Conservation (phyloP, 2,888 invertebrate species). For the Brachylomia viminalis region DNA sequence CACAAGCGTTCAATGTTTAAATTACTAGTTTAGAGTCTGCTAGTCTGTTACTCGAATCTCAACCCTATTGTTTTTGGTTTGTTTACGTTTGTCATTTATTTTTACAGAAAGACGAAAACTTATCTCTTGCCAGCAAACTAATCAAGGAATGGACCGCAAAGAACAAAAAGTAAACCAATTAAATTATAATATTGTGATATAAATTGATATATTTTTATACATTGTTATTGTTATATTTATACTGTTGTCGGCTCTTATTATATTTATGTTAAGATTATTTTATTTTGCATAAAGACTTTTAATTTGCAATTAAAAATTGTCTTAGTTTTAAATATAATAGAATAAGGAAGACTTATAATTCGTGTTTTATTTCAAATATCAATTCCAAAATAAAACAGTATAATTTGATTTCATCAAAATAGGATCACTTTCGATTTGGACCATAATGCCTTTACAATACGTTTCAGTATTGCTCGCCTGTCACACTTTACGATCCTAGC, state of each 20-base stretch:
- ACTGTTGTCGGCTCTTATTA: background rate
- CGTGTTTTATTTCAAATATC: slow-evolving; percentile 46
- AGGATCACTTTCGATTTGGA: slow-evolving; percentile 65
- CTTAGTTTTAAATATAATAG: slow-evolving; percentile 11
- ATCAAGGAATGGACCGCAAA: slow-evolving; percentile 91
- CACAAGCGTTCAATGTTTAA: no score
- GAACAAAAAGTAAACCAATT: slow-evolving; percentile 61
- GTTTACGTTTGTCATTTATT: slow-evolving; percentile 16
- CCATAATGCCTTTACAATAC: slow-evolving; percentile 37
- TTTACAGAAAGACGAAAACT: slow-evolving; percentile 94
- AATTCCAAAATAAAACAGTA: slow-evolving; percentile 34
- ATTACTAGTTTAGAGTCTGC: no score
- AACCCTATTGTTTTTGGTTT: background rate
- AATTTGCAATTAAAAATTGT: slow-evolving; percentile 20
- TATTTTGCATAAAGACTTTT: slow-evolving; percentile 6
- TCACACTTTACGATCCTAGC: background rate
- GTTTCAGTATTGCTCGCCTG: slow-evolving; percentile 40
- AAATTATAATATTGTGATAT: slow-evolving; percentile 36
- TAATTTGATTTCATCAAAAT: slow-evolving; percentile 62
- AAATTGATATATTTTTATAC: slow-evolving; percentile 47
- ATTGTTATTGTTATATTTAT: slow-evolving; percentile 21
- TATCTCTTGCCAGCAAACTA: slow-evolving; percentile 92
- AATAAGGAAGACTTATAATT: background rate
- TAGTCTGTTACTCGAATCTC: no score
- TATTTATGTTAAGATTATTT: slow-evolving; percentile 11